phyloP scores from a whole-genome alignment of 1,140 invertebrate species.

The Drosophila azteca region DNA sequence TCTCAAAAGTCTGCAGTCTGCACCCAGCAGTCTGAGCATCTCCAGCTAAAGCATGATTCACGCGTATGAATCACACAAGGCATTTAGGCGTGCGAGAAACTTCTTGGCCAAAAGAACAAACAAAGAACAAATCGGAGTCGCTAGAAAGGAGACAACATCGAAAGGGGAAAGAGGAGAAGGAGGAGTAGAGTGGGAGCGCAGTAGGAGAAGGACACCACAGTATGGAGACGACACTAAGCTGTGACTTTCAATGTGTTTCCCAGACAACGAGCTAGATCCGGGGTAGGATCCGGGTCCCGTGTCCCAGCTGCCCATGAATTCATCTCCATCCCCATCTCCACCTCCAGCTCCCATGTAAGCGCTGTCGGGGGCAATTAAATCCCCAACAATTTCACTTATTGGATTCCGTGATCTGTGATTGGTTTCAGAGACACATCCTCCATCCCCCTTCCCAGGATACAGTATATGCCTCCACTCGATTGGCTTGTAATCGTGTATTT shows the following conservation, averaged over 20 bases:
- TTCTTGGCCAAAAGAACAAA: conserved; percentile 21
- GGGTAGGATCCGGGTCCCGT: too few species aligned
- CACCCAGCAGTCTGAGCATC: conserved; percentile 7
- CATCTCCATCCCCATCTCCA: conserved; percentile 9
- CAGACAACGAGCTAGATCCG: conserved; percentile 1
- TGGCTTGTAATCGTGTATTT: too few species aligned
- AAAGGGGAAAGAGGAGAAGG: too few species aligned
- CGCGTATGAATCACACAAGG: conserved; percentile 17
- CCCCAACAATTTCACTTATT: conserved; percentile 51
- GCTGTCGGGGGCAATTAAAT: conserved; percentile 22
- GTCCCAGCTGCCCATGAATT: too few species aligned
- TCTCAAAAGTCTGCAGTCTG: conserved; percentile 5
- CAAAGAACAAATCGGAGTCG: conserved; percentile 34
- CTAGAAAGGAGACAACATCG: too few species aligned
- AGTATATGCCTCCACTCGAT: too few species aligned
- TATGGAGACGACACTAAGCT: conserved; percentile 5
- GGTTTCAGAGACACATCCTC: too few species aligned
- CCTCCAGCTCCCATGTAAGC: conserved; percentile 11
- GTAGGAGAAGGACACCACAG: too few species aligned
- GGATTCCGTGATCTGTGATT: conserved; percentile 39
- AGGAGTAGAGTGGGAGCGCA: too few species aligned
- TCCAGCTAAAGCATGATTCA: neutral
- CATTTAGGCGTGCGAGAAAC: conserved; percentile 36
- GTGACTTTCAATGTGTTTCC: conserved; percentile 47
- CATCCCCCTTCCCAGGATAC: neutral